Base-by-base conservation (phyloP, 2,797 vertebrate species). In the Leptodactylus fallax region DNA sequence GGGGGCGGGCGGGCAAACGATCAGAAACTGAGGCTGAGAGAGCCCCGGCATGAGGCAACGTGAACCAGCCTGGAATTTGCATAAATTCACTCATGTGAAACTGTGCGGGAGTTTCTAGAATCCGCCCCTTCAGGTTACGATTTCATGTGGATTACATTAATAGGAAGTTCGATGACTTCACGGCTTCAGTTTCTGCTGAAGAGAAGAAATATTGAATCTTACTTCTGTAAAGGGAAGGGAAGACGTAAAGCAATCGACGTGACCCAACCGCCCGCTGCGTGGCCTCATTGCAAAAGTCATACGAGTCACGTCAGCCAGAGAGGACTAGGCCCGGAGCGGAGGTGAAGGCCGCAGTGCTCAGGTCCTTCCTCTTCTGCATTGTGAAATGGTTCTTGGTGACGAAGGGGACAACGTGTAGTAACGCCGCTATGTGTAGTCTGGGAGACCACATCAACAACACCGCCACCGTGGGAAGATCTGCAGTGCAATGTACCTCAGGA, bases 291-390 rank as follows among this genome's bases (percentile, higher is more conserved):
- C 56, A 53, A 51, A 74, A 85, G 78, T 23, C 74, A 19, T 49
- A 81, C 82, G 83, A 88, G 36, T 88, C 87, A 88, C 12, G 63
- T 0, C 65, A 71, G 27, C 19, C 21, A 83, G 47, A 81, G 82
- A n/a, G 9, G 7, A 79, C 69, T 3, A 71, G 79, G 21, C 67
- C 51, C 21, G 19, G 61, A 7, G 19, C 61, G n/a, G 12, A 19
- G 21, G 27, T 45, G 27, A 71, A 27, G 36, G 49, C 3, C 61
- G 9, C 9, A 19, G 45, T 11, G 76, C 63, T 53, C 19, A 55
- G 45, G 21, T 11, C 7, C 67, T 88, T 88, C 84, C 84, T 77
- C 47, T 86, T 65, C 79, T 85, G 47, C 9, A 47, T 83, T 89
- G 79, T 61, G 84, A 78, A 82, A 89, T 14, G 23, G 14, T 25